Conservation (phyloP, 2,797 vertebrate species). For the Manis pentadactyla region DNA sequence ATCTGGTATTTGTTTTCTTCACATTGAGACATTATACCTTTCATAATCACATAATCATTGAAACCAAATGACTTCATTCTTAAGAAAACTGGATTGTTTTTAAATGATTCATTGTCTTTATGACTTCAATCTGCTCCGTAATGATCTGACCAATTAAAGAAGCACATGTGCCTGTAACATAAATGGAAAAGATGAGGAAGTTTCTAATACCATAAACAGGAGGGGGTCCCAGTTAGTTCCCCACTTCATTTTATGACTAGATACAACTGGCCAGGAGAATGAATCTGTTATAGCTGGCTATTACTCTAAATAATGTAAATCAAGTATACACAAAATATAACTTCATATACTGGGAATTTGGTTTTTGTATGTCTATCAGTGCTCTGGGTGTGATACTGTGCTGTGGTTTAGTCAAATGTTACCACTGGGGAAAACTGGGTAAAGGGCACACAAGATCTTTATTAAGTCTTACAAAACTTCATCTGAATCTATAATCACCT, state of each 20-base stretch:
- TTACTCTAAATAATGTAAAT: background rate
- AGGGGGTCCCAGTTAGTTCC: background rate
- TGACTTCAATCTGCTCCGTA: conserved; percentile 61
- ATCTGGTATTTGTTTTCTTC: conserved; percentile 59
- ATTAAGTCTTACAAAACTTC: background rate
- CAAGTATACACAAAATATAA: background rate
- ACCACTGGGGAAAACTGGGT: background rate
- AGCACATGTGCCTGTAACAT: background rate
- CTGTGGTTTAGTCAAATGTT: background rate
- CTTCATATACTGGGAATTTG: background rate
- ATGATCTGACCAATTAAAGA: conserved; percentile 62
- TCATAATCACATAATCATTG: conserved; percentile 66
- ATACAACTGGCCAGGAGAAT: background rate
- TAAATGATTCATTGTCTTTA: conserved; percentile 64
- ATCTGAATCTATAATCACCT: background rate
- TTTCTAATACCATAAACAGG: background rate
- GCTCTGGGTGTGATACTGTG: background rate
- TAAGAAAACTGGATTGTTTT: conserved; percentile 59
- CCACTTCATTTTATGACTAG: background rate
- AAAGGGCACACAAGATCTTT: background rate
- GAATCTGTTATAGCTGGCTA: background rate
- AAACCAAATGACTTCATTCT: conserved; percentile 64
- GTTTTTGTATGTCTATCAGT: background rate
- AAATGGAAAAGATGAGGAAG: background rate
- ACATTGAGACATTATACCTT: conserved; percentile 58